A percentile compares a stretch with the other conserved stretches of the same genome.
These are phyloP conservation scores for Lapara coniferarum DNA, from an alignment of 2,888 invertebrate species.

Conservation along the genomic window DNA sequence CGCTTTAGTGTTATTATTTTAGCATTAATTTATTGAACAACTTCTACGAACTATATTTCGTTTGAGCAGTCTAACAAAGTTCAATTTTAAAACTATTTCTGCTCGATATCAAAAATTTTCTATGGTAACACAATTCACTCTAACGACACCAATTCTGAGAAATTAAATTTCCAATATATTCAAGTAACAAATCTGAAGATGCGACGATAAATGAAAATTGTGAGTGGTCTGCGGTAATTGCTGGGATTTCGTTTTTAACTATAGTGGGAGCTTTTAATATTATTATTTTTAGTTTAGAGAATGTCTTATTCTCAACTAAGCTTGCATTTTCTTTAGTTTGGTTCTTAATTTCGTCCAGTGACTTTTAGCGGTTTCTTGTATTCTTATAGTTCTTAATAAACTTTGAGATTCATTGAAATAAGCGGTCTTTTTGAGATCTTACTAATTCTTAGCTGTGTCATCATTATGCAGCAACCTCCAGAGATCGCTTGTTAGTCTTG, in stretches of 20 bases:
- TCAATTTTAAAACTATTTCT: not conserved
- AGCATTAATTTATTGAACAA: too few species aligned
- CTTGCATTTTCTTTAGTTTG: not conserved
- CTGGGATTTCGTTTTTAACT: not conserved
- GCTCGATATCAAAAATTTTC: not conserved
- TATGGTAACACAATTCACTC: not conserved
- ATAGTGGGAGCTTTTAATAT: slow-evolving; percentile 11
- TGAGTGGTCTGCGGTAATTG: not conserved
- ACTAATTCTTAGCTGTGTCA: too few species aligned
- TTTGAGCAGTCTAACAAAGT: not conserved
- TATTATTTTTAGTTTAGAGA: not conserved
- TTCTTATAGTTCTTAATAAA: too few species aligned
- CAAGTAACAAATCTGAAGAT: not conserved
- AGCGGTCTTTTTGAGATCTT: too few species aligned
- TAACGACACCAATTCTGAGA: not conserved
- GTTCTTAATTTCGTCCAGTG: not conserved
- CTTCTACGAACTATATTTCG: too few species aligned
- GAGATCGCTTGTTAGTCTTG: too few species aligned
- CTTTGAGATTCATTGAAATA: too few species aligned
- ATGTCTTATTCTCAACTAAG: not conserved
- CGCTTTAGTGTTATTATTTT: too few species aligned
- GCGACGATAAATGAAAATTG: slow-evolving; percentile 1
- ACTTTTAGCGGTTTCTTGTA: too few species aligned
- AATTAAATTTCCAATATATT: not conserved
- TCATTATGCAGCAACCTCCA: too few species aligned